Base-by-base conservation (phyloP, 2,113 vertebrate species). In the Himantopus leucocephalus region DNA sequence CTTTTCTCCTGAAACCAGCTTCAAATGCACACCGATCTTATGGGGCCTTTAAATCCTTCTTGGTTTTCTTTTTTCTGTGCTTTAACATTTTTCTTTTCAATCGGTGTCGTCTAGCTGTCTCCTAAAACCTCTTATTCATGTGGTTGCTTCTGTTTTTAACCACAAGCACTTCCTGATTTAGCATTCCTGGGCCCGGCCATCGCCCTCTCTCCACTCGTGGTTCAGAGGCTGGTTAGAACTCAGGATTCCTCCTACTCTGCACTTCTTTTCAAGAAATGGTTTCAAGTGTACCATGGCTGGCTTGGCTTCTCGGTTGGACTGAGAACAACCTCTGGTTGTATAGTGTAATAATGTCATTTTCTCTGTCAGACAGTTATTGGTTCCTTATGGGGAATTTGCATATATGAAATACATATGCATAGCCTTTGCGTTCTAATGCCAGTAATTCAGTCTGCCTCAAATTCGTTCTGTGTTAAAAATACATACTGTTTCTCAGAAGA, bases 131-230 rank as follows among this genome's bases (percentile, higher is more conserved):
- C 70, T 90, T 91, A 66, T 79, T 96, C 91, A 58, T 96, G 92
- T 94, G 91, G 87, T 81, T 90, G 92, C 95, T 97, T 89, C 95
- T 95, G 91, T 37, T 95, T 90, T 70, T 71, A 23, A 95, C 96
- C 97, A 97, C 96, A 96, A 92, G 91, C 77, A 66, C 58, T 95
- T 95, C 94, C 96, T 96, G 95, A 29, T 29, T 55, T 20, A 82
- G 91, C 92, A 95, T 96, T 96, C 92, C 92, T 93, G 90, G 79
- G 73, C 84, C 50, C 2, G 5, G 52, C 50, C 93, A 70, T 92
- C 62, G 72, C 79, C 79, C 47, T 85, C n/a, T 73, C 37, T 71
- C 37, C 24, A 0, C 70, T 59, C 9, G 8, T 43, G 89, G 64
- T 73, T 68, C 58, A 4, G 32, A 75, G 82, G 41, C 12, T 50